These are phyloP conservation scores for Leptestheria dahalacensis DNA, from an alignment of 1,140 invertebrate species.

Conservation along the genomic window DNA sequence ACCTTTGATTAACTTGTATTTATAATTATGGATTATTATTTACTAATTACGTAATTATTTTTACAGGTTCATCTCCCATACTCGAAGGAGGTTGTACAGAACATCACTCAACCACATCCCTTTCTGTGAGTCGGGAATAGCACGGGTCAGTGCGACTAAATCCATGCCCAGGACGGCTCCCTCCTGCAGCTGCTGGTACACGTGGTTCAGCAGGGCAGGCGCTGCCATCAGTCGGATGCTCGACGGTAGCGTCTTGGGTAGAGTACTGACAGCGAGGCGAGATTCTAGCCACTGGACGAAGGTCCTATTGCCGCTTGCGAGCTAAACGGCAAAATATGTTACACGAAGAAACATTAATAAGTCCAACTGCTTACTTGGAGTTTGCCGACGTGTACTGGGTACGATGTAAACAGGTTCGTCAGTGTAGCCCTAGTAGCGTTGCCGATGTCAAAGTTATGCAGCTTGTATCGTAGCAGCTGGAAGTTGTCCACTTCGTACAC, in stretches of 20 bases:
- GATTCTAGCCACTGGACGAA: slow-evolving; percentile 9
- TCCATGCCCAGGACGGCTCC: slow-evolving; percentile 11
- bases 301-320: slow-evolving; percentile 14
- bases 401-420: slow-evolving; percentile 1
- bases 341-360: not conserved
- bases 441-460: slow-evolving; percentile 3
- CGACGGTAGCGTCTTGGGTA: slow-evolving; percentile 9
- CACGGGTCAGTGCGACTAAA: not conserved
- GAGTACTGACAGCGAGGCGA: not conserved
- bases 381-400: slow-evolving; percentile 13
- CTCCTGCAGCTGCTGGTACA: slow-evolving; percentile 7
- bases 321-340: not conserved
- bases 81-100: slow-evolving; percentile 9
- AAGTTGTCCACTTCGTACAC: slow-evolving; percentile 6
- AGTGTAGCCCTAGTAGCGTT: slow-evolving; percentile 1
- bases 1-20: no score
- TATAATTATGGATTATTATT: no score
- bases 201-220: not conserved
- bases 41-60: no score
- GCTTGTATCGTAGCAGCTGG: not conserved
- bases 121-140: not conserved
- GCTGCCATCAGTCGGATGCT: slow-evolving; percentile 10
- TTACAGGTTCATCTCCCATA: slow-evolving; percentile 15
- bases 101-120: slow-evolving; percentile 3
- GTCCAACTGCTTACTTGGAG: slow-evolving; percentile 9